These are phyloP conservation scores for Danionella dracula DNA, from an alignment of 2,797 vertebrate species.

Conservation along the genomic window DNA sequence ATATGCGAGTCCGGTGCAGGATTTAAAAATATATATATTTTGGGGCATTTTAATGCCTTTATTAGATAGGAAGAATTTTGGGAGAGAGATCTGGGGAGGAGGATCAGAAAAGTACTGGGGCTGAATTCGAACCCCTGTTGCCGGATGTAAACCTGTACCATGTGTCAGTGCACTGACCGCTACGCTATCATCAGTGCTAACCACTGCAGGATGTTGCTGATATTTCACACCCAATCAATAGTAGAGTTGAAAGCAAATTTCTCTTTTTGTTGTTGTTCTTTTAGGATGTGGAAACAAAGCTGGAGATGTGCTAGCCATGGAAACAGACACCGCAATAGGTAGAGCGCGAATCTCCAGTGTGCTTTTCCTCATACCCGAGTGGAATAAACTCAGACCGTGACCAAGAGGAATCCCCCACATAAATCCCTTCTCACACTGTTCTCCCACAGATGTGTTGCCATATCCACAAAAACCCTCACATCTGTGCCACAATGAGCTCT, in stretches of 20 bases:
- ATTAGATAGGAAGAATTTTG: no score
- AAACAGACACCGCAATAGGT: not conserved
- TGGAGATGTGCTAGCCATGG: conserved; percentile 12
- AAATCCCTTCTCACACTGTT: not conserved
- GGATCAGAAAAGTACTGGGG: no score
- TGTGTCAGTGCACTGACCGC: no score
- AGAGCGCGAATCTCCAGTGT: conserved; percentile 3
- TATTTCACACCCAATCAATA: not conserved
- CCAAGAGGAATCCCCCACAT: not conserved
- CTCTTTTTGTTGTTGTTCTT: not conserved
- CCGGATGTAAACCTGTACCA: no score
- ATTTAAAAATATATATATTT: not conserved
- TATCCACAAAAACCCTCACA: no score
- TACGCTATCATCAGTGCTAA: not conserved
- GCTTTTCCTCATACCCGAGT: not conserved
- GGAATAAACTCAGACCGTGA: conserved; percentile 23
- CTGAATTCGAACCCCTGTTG: no score
- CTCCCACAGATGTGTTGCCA: no score
- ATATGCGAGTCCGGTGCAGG: no score
- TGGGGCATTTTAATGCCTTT: no score
- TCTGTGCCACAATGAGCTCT: no score
- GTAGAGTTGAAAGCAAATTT: not conserved
- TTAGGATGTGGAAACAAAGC: conserved; percentile 2
- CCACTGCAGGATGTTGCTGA: no score
- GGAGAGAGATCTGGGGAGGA: no score